These are phyloP conservation scores for Phrynosoma platyrhinos DNA, from an alignment of 2,113 vertebrate genomes.

Conservation along the genomic window DNA sequence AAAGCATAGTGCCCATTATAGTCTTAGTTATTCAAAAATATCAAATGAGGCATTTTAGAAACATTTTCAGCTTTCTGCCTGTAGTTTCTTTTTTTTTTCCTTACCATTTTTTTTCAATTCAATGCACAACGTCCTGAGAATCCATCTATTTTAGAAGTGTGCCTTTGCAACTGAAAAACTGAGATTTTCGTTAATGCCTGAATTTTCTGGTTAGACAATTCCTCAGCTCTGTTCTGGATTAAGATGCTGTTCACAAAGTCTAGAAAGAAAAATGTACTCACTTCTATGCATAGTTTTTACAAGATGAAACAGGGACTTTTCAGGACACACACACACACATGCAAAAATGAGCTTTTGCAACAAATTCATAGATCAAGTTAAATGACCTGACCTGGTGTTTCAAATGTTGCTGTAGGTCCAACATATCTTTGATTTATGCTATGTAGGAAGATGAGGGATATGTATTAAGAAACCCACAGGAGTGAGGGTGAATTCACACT, in stretches of 20 bases:
- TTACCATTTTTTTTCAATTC: neutral
- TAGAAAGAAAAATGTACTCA: neutral
- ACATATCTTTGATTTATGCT: neutral
- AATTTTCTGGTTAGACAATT: constrained; percentile 12
- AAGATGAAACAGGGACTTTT: neutral
- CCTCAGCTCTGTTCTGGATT: neutral
- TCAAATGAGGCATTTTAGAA: neutral
- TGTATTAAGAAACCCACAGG: neutral
- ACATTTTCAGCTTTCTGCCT: neutral
- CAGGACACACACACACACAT: neutral
- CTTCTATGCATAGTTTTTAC: neutral
- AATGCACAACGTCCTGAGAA: neutral
- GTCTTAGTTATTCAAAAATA: neutral
- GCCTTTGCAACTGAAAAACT: constrained; percentile 4
- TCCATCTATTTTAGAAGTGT: neutral
- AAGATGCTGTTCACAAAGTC: neutral
- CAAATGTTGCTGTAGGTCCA: no score
- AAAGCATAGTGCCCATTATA: neutral
- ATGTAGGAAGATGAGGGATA: neutral
- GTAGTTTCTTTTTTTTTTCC: neutral
- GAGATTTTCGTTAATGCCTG: neutral
- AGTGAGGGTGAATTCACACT: neutral
- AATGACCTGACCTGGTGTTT: neutral
- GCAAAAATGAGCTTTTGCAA: neutral
- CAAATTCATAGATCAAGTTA: neutral